Evolutionary conservation across 2,888 invertebrate genomes (phyloP), one percentile per base, ranked within the genome.

Genomic region (Scaeva pyrastri): DNA sequence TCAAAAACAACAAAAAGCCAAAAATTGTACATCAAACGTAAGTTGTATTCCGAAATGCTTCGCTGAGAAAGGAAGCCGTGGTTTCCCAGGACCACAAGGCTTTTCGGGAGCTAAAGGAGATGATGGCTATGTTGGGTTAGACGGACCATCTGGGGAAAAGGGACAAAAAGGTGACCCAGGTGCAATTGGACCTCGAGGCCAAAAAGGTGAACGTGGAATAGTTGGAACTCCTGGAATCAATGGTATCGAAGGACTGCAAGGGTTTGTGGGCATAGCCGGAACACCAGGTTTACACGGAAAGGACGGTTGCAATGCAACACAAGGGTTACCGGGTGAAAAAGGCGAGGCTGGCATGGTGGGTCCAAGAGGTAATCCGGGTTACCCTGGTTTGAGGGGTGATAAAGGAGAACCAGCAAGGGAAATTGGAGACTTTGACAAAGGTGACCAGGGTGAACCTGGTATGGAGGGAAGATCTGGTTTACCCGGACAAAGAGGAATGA

Each of bases 251-350:
- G 94, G 93, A 48, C 82, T 91, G n/a, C 91, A 91, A 60, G 93
- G 93, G 26, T 72, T 90, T 56, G 85, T 89, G 14, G 93, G 92
- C 11, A 90, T 90, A 74, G 89, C 94, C 0, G 97, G 98, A 64
- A 90, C 94, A 0, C 94, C 96, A n/a, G 98, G 98, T 89, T 93
- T 95, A 50, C 96, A 97, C 48, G 99, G 99, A 68, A 93, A 96
- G 89, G 98, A 99, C 91, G 99, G 99, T 10, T 99, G 99, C 91
- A 98, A 99, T 90, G 99, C 99, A 90, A 97, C 98, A 73, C 98
- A 98, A 92, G 98, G 98, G 88, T 93, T 94, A 56, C 94, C 96
- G 48, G 98, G 98, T 81, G 88, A 93, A 31, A 91, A 93, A 55
- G 98, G 98, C 58, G 90, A 93, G 0, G 93, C 94, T 81, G 98